These are phyloP conservation scores for Archilochus colubris DNA, from an alignment of 2,113 vertebrate species.

Conservation along the genomic window DNA sequence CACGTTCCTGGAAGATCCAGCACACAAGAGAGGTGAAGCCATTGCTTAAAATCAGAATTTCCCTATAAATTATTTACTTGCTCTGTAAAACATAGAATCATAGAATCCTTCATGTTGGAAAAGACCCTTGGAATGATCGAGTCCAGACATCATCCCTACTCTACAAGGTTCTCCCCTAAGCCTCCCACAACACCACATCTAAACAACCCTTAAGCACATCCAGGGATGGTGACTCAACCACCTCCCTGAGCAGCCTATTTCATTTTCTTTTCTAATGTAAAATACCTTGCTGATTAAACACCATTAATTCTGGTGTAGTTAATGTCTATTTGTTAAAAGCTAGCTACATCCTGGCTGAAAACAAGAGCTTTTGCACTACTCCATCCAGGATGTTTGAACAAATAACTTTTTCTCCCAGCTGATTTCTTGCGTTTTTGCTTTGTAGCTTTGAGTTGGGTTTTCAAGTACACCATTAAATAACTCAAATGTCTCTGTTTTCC, in stretches of 20 bases:
- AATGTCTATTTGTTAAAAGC: neutral
- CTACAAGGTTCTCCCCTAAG: no score
- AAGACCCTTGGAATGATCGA: no score
- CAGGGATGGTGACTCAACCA: no score
- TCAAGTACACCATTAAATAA: neutral
- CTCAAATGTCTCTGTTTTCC: constrained; percentile 11
- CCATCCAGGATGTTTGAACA: neutral
- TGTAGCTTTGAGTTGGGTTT: neutral
- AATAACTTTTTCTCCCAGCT: neutral
- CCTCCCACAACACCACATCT: no score
- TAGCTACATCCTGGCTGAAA: neutral
- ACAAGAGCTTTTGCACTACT: neutral
- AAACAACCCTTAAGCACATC: no score
- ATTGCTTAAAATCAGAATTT: neutral
- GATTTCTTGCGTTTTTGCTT: neutral
- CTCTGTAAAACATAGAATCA: neutral
- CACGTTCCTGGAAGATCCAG: neutral
- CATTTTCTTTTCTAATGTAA: neutral
- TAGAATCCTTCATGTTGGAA: no score
- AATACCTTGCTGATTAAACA: neutral
- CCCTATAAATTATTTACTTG: neutral
- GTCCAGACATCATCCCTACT: no score
- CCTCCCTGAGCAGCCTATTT: no score
- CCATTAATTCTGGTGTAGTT: neutral
- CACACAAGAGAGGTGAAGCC: neutral